Base-by-base conservation (phyloP, 2,888 invertebrate species). In the Halictus quadricinctus region DNA sequence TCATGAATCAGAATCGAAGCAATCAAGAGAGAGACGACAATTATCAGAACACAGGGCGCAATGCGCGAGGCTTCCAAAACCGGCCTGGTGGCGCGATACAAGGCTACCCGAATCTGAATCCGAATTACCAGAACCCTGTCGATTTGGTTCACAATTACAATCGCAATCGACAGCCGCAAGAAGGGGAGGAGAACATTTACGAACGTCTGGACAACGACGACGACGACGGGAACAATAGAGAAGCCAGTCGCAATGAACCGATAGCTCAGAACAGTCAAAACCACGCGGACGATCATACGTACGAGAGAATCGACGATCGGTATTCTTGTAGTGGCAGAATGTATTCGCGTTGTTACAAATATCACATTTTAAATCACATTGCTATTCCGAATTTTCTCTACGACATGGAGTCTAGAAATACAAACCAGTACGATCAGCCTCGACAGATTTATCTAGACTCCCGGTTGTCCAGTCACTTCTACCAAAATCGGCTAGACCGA, bases 111-210 rank as follows among this genome's bases (percentile, higher is more conserved):
- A 93, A 92, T 85, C 83, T 93, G 5, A 94, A 93, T 90, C 94
- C 93, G 10, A 92, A 93, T 76, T 94, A 94, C 76, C 94, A 93
- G 82, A 94, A 94, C 85, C 93, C 93, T 12, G 91, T 93, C 3
- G 93, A 93, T 81, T 69, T 93, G 7, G 84, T 93, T 74, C 87
- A 89, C 15, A 92, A 92, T 79, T 88, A 89, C 66, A 91, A 92
- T 84, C 88, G 92, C n/a, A 93, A 93, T 93, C 91, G 93, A 90
- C 94, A 94, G 74, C 92, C 93, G 5, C 92, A 94, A 50, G 94
- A 94, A 81, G 92, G 93, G 2, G 94, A 94, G 78, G 95, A 95
- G 85, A 95, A 95, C 88, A 95, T 94, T 84, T 95, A 95, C 88
- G 95, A 95, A 81, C 91, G 93, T 82, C 85, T 94, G 50, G 94